Base-by-base conservation (phyloP, 2,113 vertebrate species). In the Hystrix brachyura region DNA sequence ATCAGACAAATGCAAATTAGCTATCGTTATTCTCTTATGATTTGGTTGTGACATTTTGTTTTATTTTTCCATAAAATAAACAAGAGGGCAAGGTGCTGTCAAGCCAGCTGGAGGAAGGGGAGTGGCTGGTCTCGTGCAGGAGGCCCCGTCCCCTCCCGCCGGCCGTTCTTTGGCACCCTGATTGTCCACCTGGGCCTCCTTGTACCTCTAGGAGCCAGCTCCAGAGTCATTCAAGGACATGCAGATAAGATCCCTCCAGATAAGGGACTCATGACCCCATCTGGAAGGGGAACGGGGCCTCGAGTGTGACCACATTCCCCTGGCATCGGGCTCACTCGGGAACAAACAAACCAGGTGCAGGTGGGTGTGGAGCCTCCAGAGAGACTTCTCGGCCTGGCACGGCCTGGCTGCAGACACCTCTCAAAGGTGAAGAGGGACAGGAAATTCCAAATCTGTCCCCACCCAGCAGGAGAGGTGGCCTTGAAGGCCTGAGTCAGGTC, bases 231-330 rank as follows among this genome's bases (percentile, higher is more conserved):
- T 57, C 87, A 64, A 86, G 88, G 96, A 64, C 95, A 0, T 0
- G 0, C 46, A 92, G 97, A 97, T 97, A 97, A 97, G 92, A 97
- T 94, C 92, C 78, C 0, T 0, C 13, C 83, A 90, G 97, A 97
- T 98, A 98, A 97, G 90, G 19, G 53, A 69, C 7, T 91, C 71
- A 18, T 71, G 96, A 97, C 96, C 94, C 90, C 5, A n/a, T 59
- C 27, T 29, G 1, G 79, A 90, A 71, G 14, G 91, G 81, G n/a
- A 48, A 57, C 38, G 43, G 83, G 80, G 72, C 72, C 67, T 9
- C 0, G 21, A 21, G 64, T 85, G 0, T 78, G 59, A 65, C 88
- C 78, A 27, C n/a, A 0, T n/a, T 65, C 89, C 18, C 60, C 93
- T 72, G 93, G 96, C 88, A 55, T 78, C 43, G 2, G 90, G 13